Conservation (phyloP, 2,797 vertebrate species). For the Botia kubotai region DNA sequence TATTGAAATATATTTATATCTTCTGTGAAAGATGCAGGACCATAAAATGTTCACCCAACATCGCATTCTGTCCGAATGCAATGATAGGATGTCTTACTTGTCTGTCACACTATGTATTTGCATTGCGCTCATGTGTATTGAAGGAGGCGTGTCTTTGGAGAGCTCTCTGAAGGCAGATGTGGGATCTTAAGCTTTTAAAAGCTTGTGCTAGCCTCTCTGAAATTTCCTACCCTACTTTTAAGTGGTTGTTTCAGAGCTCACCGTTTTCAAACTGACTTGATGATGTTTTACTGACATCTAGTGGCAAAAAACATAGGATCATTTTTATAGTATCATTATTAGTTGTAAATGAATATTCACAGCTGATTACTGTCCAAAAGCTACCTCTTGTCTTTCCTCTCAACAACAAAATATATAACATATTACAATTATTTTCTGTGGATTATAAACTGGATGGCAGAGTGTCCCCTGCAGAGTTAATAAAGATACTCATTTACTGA, state of each 20-base stretch:
- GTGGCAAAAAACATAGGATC: conserved; percentile 7
- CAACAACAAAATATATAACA: neutral
- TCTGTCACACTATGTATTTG: no score
- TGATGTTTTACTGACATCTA: conserved; percentile 45
- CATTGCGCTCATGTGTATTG: no score
- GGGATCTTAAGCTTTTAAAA: no score
- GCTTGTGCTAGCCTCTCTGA: no score
- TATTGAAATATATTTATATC: no score
- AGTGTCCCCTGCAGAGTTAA: neutral
- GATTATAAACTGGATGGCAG: neutral
- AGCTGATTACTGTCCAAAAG: neutral
- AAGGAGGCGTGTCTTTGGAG: no score
- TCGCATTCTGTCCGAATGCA: no score
- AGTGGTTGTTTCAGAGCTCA: neutral
- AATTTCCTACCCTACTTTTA: neutral
- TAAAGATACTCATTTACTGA: conserved; percentile 41
- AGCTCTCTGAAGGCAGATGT: no score
- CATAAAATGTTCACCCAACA: no score
- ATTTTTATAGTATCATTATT: neutral
- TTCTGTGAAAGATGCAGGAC: no score
- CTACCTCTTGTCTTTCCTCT: neutral
- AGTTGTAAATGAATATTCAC: neutral
- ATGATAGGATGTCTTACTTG: no score
- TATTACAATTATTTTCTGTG: neutral
- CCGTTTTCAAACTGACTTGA: neutral